phyloP scores from a whole-genome alignment of 2,113 vertebrate species.

The Notarius quadriscutis region DNA sequence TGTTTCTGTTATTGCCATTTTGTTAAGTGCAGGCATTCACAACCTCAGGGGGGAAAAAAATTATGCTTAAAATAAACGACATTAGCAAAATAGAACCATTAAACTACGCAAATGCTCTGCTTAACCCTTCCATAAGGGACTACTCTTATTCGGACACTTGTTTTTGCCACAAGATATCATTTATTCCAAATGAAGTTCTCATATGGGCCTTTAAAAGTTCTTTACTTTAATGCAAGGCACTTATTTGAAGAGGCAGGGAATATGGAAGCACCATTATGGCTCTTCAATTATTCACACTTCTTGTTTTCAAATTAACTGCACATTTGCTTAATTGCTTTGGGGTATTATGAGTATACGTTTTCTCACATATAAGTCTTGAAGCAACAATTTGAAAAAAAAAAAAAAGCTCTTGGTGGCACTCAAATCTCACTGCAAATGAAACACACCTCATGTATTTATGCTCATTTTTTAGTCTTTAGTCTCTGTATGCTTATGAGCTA shows the following conservation, averaged over 20 bases:
- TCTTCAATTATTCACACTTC: slow-evolving; percentile 36
- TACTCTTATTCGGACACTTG: slow-evolving; percentile 6
- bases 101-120: slow-evolving; percentile 37
- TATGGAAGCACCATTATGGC: slow-evolving; percentile 8
- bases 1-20: slow-evolving; percentile 35
- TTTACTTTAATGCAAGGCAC: slow-evolving; percentile 31
- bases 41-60: neutral
- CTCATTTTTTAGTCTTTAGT: neutral
- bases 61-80: slow-evolving; percentile 7
- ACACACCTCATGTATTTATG: neutral
- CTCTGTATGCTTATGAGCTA: neutral
- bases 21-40: slow-evolving; percentile 30
- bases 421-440: neutral
- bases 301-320: slow-evolving; percentile 35
- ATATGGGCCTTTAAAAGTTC: slow-evolving; percentile 41
- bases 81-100: slow-evolving; percentile 36
- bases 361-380: neutral
- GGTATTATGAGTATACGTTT: slow-evolving; percentile 18
- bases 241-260: slow-evolving; percentile 22
- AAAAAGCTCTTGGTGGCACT: neutral
- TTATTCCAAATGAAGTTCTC: slow-evolving; percentile 9
- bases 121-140: neutral
- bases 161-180: slow-evolving; percentile 8
- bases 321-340: slow-evolving; percentile 42
- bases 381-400: neutral